phyloP scores from a whole-genome alignment of 2,797 vertebrate species.

The Neosilurus hyrtlii region DNA sequence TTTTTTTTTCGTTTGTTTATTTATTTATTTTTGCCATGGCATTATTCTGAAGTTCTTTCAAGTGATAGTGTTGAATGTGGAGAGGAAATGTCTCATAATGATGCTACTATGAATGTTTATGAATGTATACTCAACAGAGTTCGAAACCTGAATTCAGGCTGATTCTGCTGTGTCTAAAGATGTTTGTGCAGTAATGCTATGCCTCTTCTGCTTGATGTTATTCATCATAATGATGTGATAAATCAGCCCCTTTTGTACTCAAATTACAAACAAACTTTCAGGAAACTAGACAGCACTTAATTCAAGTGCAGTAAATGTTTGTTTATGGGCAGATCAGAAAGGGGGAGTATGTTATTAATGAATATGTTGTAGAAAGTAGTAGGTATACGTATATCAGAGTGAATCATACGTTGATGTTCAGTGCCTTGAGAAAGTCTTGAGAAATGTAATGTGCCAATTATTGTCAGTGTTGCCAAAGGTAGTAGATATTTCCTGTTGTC shows the following conservation, averaged over 20 bases:
- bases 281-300: constrained; percentile 15
- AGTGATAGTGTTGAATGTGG: constrained; percentile 19
- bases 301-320: constrained; percentile 10
- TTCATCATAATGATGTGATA: constrained; percentile 33
- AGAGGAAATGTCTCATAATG: constrained; percentile 7
- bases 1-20: not conserved
- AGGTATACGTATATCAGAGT: constrained; percentile 24
- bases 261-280: not conserved
- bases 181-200: not conserved
- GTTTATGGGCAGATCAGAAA: constrained; percentile 2
- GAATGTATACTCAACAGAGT: not conserved
- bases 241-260: constrained; percentile 13
- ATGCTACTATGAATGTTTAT: constrained; percentile 4
- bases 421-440: constrained; percentile 7
- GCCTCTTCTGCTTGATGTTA: not conserved
- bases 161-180: not conserved
- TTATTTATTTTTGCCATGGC: not conserved
- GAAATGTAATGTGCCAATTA: constrained; percentile 45
- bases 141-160: constrained; percentile 12
- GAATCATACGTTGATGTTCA: not conserved
- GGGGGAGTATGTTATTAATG: not conserved
- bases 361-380: constrained; percentile 22
- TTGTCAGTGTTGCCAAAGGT: constrained; percentile 30
- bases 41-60: not conserved
- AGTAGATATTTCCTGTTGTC: constrained; percentile 4